Evolutionary conservation across 2,113 vertebrate species (phyloP).

Genomic region (Rhabdornis inornatus): DNA sequence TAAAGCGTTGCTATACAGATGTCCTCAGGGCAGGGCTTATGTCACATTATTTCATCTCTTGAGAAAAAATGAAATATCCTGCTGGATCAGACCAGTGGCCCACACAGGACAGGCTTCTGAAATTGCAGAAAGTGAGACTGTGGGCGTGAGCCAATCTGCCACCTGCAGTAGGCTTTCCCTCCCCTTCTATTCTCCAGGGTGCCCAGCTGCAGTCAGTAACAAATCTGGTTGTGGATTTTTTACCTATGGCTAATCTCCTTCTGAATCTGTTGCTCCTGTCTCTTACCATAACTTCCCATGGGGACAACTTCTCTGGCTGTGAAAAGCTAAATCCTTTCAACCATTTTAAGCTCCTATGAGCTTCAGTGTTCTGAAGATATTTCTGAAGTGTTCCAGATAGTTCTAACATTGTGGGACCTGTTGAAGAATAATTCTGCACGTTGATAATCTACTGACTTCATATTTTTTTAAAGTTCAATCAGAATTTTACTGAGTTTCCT

Average conservation of each 20-base stretch:
- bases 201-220: not conserved
- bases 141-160: rapidly evolving
- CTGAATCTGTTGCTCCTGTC: not conserved
- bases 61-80: not conserved
- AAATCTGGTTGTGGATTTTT: not conserved
- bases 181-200: not conserved
- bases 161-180: not conserved
- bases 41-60: not conserved
- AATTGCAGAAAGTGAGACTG: not conserved
- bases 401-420: not conserved
- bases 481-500: not conserved
- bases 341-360: rapidly evolving
- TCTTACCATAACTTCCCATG: not conserved
- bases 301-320: not conserved
- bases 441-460: not conserved
- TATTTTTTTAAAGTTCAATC: not conserved
- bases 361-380: not conserved
- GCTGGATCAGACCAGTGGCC: not conserved
- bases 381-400: not conserved
- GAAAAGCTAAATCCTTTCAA: not conserved
- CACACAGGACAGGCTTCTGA: not conserved
- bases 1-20: not conserved
- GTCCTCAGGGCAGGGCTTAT: not conserved
- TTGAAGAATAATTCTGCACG: not conserved
- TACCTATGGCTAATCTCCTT: not conserved